phyloP scores from a whole-genome alignment of 2,888 invertebrate genomes.

The Quadriops clusia region DNA sequence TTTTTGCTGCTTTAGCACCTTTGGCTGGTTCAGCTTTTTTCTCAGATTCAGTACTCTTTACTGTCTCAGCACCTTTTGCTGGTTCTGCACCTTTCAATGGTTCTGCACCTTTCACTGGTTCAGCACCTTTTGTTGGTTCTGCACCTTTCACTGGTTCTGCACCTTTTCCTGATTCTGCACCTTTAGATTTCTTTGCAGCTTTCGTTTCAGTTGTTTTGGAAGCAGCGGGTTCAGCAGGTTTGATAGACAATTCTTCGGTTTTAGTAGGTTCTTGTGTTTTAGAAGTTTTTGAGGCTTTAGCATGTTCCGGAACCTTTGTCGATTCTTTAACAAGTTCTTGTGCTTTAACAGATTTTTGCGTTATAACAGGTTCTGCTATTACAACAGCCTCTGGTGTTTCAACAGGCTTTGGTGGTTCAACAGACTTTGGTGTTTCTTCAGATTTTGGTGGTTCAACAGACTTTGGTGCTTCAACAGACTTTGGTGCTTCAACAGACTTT shows the following conservation, averaged over 20 bases:
- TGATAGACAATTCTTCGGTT: slow-evolving; percentile 29
- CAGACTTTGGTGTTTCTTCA: slow-evolving; percentile 5
- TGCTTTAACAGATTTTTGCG: slow-evolving; percentile 11
- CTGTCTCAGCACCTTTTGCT: neutral
- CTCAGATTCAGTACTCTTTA: neutral
- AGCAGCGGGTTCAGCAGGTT: too few species aligned
- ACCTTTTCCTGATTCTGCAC: slow-evolving; percentile 10
- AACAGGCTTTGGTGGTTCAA: slow-evolving; percentile 7
- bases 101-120: slow-evolving; percentile 12
- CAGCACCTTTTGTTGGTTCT: slow-evolving; percentile 29
- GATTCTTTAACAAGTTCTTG: slow-evolving; percentile 4
- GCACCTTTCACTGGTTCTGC: slow-evolving; percentile 11
- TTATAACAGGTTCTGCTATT: slow-evolving; percentile 2
- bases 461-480: slow-evolving; percentile 1
- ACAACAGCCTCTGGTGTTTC: slow-evolving; percentile 1
- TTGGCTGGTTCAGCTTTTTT: neutral
- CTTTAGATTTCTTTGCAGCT: slow-evolving; percentile 1
- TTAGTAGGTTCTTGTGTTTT: slow-evolving; percentile 9
- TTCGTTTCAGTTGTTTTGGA: neutral
- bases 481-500: slow-evolving; percentile 5
- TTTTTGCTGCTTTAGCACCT: neutral
- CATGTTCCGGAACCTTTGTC: slow-evolving; percentile 5
- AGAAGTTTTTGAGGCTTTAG: slow-evolving; percentile 12
- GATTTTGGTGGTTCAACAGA: slow-evolving; percentile 8
- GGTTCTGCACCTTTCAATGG: neutral